phyloP scores from a whole-genome alignment of 2,797 vertebrate species.

The Sebastes minor region DNA sequence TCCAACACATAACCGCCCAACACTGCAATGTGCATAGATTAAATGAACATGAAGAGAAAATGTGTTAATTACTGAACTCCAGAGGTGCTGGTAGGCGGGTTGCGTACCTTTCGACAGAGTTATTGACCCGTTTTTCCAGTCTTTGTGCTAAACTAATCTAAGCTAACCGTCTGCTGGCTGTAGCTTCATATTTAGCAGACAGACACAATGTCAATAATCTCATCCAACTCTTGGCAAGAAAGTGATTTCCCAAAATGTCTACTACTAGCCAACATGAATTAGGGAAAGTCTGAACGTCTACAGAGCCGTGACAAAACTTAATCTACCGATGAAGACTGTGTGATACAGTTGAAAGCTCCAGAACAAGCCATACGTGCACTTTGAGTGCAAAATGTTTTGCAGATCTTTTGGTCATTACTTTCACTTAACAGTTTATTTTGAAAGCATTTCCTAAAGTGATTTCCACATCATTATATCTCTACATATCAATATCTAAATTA shows the following conservation, averaged over 20 bases:
- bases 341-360: background rate
- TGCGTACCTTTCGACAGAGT: background rate
- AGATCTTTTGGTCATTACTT: background rate
- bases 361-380: background rate
- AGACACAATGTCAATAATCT: background rate
- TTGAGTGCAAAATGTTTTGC: background rate
- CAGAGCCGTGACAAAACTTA: too few relatives aligned
- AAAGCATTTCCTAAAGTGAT: background rate
- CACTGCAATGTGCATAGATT: background rate
- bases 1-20: background rate
- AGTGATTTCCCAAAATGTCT: background rate
- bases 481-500: background rate
- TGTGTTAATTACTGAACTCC: background rate
- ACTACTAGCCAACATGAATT: too few relatives aligned
- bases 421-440: background rate
- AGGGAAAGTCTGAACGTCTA: too few relatives aligned
- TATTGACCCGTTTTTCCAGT: background rate
- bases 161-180: too few relatives aligned
- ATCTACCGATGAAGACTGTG: background rate
- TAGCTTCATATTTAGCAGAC: background rate
- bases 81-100: background rate
- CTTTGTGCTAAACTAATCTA: background rate
- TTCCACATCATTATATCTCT: background rate
- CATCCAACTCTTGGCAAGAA: background rate
- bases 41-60: background rate